Conservation (phyloP, 2,888 invertebrate species). For the Eucriotettix oculatus region DNA sequence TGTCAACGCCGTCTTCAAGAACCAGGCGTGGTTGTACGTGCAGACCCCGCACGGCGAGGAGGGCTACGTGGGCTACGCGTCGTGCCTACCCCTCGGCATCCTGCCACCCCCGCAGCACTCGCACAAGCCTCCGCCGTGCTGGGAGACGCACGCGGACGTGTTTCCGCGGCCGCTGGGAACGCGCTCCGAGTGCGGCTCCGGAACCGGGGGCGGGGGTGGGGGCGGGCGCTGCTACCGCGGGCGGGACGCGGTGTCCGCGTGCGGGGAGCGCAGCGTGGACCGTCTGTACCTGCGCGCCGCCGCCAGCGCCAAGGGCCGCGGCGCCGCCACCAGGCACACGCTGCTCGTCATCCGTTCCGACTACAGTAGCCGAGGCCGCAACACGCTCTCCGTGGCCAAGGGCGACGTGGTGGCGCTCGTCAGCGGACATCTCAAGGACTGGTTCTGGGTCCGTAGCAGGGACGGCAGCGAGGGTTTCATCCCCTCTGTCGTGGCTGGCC, state of each 20-base stretch:
- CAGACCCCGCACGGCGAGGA: conserved; percentile 75
- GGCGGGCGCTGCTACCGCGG: conserved; percentile 6
- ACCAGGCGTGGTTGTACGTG: conserved; percentile 68
- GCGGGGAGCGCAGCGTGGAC: conserved; percentile 58
- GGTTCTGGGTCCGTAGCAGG: conserved; percentile 59
- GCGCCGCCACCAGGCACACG: conserved; percentile 35
- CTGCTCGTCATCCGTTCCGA: conserved; percentile 52
- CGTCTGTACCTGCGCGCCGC: conserved; percentile 46
- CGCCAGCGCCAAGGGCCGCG: conserved; percentile 29
- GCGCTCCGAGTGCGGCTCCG: conserved; percentile 38
- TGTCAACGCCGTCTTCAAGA: conserved; percentile 73
- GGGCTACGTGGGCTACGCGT: conserved; percentile 61
- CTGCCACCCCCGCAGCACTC: conserved; percentile 31
- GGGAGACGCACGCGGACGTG: conserved; percentile 67
- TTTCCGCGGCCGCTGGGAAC: conserved; percentile 55
- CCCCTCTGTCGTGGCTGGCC: conserved; percentile 58
- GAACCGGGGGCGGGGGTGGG: conserved; percentile 1
- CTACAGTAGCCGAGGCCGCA: conserved; percentile 39
- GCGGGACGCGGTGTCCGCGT: conserved; percentile 20
- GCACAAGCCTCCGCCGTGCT: conserved; percentile 48
- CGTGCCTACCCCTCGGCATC: conserved; percentile 63
- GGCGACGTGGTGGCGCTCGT: conserved; percentile 62
- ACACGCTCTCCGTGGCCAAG: conserved; percentile 44
- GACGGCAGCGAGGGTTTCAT: conserved; percentile 60
- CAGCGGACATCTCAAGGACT: conserved; percentile 40